Evolutionary conservation across 2,797 vertebrate species (phyloP), one percentile per base, ranked within the genome.

Genomic region (Knipowitschia caucasica): DNA sequence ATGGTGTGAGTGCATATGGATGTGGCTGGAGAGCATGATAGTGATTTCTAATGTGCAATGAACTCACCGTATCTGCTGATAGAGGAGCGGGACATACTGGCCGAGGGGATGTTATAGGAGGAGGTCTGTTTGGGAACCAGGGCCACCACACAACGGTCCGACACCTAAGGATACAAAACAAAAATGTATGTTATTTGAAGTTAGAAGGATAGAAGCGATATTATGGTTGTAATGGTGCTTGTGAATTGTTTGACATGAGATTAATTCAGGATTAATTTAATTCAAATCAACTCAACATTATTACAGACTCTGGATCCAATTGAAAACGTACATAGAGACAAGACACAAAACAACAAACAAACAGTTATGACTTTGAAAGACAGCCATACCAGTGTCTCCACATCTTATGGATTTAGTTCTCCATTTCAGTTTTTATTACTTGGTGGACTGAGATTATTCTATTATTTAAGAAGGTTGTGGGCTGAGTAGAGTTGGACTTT

Each of bases 111-210:
- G 78, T 98, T 98, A 89, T 98, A 98, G 2, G 96, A 99, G 1
- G 96, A 99, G 10, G 95, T 99, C 86, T 99, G 96, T 55, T 99
- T 99, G 24, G 96, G 95, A 31, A 99, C 96, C 38, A 99, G 80
- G 21, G 96, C 96, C 73, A 99, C 96, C 15, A 98, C 89, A 0
- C 94, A 98, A 71, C 96, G 93, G 71, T 99, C 96, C 0, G 96
- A 98, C 46, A 99, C 96, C 96, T 98, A 87, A 7, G 49, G 11
- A 50, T 26, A 45, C 18, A 76, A 10, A 74, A 59, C 15, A 47
- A 8, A 10, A 1, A 11, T 1, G 9, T 9, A 38, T 17, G 17
- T 38, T 38, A 38, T 18, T 38, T 34, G 1, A 34, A 34, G 12
- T n/a, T 6, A 34, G 6, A 34, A 5, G 12, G 3, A 33, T 14